Evolutionary conservation across 2,113 vertebrate genomes (phyloP).

Genomic region (Donacobius atricapilla): DNA sequence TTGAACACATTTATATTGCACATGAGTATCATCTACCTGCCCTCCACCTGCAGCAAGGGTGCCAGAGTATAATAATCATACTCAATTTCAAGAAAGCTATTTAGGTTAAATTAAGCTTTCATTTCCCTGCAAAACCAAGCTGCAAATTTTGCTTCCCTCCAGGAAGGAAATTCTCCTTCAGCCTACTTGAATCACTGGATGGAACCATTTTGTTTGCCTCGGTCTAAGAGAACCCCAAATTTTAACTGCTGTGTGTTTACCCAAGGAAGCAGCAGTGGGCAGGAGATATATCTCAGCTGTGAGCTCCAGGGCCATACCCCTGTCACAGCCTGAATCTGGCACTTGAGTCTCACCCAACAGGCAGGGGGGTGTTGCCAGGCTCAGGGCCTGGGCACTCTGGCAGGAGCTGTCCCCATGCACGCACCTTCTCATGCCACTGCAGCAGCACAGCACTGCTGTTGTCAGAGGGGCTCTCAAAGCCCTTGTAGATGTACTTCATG

Average conservation of each 20-base stretch:
- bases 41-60: not conserved
- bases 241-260: not conserved
- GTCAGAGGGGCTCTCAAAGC: conserved; percentile 94
- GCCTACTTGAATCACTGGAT: not conserved
- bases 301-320: not conserved
- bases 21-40: not conserved
- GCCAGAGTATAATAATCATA: not conserved
- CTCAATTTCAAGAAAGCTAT: not conserved
- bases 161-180: not conserved
- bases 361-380: not conserved
- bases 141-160: not conserved
- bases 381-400: not conserved
- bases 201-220: not conserved
- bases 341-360: not conserved
- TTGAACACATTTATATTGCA: not conserved
- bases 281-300: not conserved
- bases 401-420: not conserved
- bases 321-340: fast-evolving
- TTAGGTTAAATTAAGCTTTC: not conserved
- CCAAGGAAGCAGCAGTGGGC: not conserved
- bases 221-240: not conserved
- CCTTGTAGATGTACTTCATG: conserved; percentile 99
- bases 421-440: conserved; percentile 98
- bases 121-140: not conserved
- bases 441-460: conserved; percentile 94